Conservation (phyloP, 2,797 vertebrate species). For the Gallinago nigripennis region DNA sequence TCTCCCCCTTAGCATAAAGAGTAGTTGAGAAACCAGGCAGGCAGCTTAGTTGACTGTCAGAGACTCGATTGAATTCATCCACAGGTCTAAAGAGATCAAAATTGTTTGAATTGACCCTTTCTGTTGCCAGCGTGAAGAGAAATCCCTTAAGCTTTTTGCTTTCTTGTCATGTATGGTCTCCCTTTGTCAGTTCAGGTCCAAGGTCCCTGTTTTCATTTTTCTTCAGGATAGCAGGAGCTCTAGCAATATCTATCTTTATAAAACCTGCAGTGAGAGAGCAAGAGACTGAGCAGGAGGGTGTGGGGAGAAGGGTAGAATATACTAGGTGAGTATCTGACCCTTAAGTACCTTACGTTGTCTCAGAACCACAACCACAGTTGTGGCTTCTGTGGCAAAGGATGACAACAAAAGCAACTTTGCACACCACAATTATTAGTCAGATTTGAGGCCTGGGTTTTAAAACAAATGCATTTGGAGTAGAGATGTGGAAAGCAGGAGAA, state of each 20-base stretch:
- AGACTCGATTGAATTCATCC: constrained; percentile 32
- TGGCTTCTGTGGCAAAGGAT: constrained; percentile 56
- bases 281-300: neutral
- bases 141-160: constrained; percentile 42
- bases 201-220: constrained; percentile 53
- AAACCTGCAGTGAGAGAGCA: constrained; percentile 25
- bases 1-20: neutral
- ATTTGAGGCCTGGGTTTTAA: constrained; percentile 34
- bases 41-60: neutral
- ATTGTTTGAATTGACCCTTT: constrained; percentile 57
- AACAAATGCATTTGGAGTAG: constrained; percentile 57
- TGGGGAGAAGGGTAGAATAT: neutral
- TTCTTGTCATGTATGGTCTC: neutral
- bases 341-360: constrained; percentile 4
- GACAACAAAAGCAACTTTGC: constrained; percentile 45
- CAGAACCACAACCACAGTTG: constrained; percentile 15
- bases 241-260: constrained; percentile 44
- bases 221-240: neutral
- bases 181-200: neutral
- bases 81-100: constrained; percentile 47
- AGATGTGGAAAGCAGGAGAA: constrained; percentile 50
- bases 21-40: neutral
- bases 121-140: neutral
- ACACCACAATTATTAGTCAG: constrained; percentile 40
- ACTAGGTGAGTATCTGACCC: constrained; percentile 4